phyloP scores from a whole-genome alignment of 2,113 vertebrate genomes.

The Larimichthys polyactis region DNA sequence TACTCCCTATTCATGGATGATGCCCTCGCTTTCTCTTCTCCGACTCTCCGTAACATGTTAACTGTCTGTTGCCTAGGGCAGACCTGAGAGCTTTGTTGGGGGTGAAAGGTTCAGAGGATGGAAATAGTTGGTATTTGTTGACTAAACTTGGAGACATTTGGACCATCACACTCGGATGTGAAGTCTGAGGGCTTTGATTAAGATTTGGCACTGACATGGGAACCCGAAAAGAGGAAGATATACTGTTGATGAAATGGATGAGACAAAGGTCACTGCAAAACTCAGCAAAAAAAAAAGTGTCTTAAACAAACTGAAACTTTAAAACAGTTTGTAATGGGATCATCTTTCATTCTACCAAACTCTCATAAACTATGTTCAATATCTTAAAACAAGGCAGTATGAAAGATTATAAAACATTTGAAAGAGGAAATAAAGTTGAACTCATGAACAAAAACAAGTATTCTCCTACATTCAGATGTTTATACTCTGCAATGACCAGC shows the following conservation, averaged over 20 bases:
- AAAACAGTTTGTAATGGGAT: too few relatives aligned
- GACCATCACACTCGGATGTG: constrained; percentile 1
- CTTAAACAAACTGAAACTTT: neutral
- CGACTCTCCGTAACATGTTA: constrained; percentile 38
- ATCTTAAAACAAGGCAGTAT: neutral
- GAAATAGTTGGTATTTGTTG: constrained; percentile 5
- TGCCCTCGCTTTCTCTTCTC: constrained; percentile 21
- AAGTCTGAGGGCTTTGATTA: neutral
- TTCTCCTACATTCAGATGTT: neutral
- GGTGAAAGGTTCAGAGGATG: neutral
- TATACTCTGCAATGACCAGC: neutral
- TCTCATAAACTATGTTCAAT: too few relatives aligned
- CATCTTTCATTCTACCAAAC: neutral
- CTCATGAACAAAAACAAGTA: neutral
- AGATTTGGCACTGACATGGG: neutral
- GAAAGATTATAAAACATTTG: neutral
- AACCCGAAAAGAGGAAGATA: neutral
- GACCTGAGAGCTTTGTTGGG: neutral
- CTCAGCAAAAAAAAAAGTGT: neutral
- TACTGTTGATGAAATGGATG: neutral
- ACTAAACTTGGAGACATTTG: neutral
- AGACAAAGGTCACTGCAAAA: neutral
- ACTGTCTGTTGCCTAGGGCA: constrained; percentile 52
- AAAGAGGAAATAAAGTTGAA: neutral
- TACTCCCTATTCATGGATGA: constrained; percentile 64